Evolutionary conservation across 2,888 invertebrate genomes (phyloP), one percentile per base, ranked within the genome.

Genomic region (Pheosia tremula): DNA sequence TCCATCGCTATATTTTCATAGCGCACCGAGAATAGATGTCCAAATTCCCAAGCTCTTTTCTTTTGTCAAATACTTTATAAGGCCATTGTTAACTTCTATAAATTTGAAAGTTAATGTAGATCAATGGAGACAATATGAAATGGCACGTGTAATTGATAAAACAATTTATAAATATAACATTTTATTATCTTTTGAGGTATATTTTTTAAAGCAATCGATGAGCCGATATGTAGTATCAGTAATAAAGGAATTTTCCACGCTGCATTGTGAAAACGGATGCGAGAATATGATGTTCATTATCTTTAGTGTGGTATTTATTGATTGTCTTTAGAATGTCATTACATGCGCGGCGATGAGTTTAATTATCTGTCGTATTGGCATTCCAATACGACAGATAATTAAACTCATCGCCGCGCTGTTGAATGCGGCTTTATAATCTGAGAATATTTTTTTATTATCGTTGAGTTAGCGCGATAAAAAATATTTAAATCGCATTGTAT

Each of bases 291-390:
- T 4, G 50, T 9, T 50, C 5, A 13, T 50, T 50, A 50, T 50
- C 13, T 50, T 50, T 24, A 50, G 13, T 50, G 6, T 3, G 24
- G 50, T 72, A 63, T 66, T 70, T 72, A 68, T 72, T 59, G 60
- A 68, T 70, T 70, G 64, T 68, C 57, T 69, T 66, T 64, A 57
- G 58, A 66, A 66, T 62, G 63, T 66, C 58, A 72, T 66, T n/a
- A n/a, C n/a, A n/a, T n/a, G n/a, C 52, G 55, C 1, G 7, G 38
- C 65, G 61, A 61, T 66, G 70, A 61, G 37, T 66, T 37, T 38
- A 57, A 63, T 66, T 58, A 72, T 56, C 58, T 59, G 47, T 62
- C 58, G 63, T 63, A 66, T n/a, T n/a, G n/a, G n/a, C n/a, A n/a
- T 24, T 0, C 24, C 24, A 24, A 24, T 66, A 63, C 63, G 58